Evolutionary conservation across 2,113 vertebrate genomes (phyloP).

Genomic region (Silurus glanis): DNA sequence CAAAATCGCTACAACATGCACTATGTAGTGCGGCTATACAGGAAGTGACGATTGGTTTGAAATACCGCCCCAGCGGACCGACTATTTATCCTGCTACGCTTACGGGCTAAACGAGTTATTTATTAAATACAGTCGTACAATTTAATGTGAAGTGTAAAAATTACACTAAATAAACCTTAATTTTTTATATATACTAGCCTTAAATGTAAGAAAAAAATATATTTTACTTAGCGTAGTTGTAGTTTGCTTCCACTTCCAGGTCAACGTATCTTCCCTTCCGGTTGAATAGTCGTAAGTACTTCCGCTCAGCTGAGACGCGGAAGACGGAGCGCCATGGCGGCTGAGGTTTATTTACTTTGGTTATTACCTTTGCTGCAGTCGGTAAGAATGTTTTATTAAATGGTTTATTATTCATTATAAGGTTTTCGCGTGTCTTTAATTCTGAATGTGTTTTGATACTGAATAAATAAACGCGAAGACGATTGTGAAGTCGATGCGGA

Average conservation of each 20-base stretch:
- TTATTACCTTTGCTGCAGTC: conserved; percentile 77
- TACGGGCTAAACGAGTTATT: no score
- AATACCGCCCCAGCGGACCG: neutral
- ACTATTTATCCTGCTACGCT: neutral
- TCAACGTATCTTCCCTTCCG: neutral
- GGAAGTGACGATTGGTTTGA: neutral
- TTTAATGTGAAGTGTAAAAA: no score
- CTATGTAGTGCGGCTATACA: neutral
- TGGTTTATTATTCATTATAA: no score
- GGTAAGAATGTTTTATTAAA: conserved; percentile 67
- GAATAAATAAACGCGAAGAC: no score
- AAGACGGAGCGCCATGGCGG: conserved; percentile 71
- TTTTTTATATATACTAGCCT: neutral
- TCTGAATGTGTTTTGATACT: neutral
- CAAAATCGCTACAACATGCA: neutral
- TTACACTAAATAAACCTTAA: neutral
- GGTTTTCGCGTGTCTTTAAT: no score
- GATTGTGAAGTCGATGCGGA: neutral
- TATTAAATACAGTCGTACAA: neutral
- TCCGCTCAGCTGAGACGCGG: neutral
- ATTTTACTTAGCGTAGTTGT: neutral
- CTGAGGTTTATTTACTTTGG: conserved; percentile 68
- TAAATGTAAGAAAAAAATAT: neutral
- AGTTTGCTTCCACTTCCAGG: neutral
- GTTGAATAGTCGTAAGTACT: neutral